Percentiles rank a stretch among this genome's conserved stretches.
Conservation (phyloP, 2,113 vertebrate genomes). For the Thamnophis sirtalis region DNA sequence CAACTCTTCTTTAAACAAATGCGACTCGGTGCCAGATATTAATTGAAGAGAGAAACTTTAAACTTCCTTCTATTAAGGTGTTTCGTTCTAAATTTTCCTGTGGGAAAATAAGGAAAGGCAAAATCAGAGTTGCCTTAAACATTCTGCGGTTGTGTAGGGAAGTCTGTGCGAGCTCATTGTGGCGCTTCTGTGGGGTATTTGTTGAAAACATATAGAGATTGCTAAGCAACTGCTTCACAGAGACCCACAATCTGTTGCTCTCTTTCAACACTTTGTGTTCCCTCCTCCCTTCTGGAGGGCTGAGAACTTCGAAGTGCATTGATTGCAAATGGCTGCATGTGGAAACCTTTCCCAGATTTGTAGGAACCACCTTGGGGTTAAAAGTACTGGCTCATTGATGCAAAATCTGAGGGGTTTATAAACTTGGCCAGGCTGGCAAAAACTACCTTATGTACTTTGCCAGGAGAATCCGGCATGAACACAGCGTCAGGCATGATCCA, state of each 20-base stretch:
- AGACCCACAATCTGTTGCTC: slow-evolving; percentile 21
- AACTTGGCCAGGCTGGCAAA: slow-evolving; percentile 27
- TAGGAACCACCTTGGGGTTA: not conserved
- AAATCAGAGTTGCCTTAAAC: slow-evolving; percentile 27
- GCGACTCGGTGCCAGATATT: slow-evolving; percentile 16
- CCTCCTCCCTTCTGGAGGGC: not conserved
- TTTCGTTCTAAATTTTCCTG: slow-evolving; percentile 17
- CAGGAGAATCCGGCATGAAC: slow-evolving; percentile 36
- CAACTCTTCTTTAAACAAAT: slow-evolving; percentile 19
- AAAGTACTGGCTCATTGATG: slow-evolving; percentile 14
- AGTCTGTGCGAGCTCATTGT: not conserved
- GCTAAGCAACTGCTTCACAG: slow-evolving; percentile 38
- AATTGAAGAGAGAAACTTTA: slow-evolving; percentile 30
- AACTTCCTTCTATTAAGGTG: slow-evolving; percentile 28
- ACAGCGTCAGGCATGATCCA: slow-evolving; percentile 16
- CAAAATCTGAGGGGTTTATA: not conserved
- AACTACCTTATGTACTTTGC: slow-evolving; percentile 29
- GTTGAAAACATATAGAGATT: slow-evolving; percentile 37
- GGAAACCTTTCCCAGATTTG: slow-evolving; percentile 21
- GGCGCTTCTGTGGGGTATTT: not conserved
- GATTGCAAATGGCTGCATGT: slow-evolving; percentile 23
- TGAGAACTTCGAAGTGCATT: slow-evolving; percentile 6
- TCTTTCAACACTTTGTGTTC: slow-evolving; percentile 32
- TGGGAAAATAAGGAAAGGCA: not conserved
- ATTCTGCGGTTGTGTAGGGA: not conserved